Conservation (phyloP, 1,140 invertebrate genomes). For the Homalodisca vitripennis region DNA sequence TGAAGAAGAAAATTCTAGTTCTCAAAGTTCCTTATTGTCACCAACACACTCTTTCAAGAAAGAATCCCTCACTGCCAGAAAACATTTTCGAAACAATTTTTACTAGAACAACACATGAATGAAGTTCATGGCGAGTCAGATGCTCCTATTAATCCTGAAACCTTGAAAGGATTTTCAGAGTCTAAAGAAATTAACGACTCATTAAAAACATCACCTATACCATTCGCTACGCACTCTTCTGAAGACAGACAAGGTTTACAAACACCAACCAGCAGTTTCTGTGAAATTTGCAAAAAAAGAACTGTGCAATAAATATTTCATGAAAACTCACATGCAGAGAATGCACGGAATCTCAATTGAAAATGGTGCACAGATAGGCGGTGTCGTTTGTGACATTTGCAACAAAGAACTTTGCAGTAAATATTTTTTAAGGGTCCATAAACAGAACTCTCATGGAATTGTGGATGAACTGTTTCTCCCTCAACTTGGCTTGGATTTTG, state of each 20-base stretch:
- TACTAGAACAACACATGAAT: conserved; percentile 58
- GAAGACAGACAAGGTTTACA: background rate
- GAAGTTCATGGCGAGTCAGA: conserved; percentile 47
- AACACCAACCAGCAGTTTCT: conserved; percentile 82
- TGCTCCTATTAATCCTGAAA: background rate
- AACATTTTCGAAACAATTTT: conserved; percentile 59
- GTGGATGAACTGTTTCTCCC: conserved; percentile 58
- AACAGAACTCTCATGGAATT: conserved; percentile 97
- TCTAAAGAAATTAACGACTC: conserved; percentile 20
- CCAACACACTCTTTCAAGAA: background rate
- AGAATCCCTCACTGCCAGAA: conserved; percentile 54
- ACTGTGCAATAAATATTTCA: conserved; percentile 99
- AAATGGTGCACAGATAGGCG: conserved; percentile 85
- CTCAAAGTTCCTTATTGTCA: conserved; percentile 16
- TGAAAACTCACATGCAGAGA: conserved; percentile 99
- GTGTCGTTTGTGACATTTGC: conserved; percentile 94
- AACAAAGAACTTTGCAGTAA: conserved; percentile 97
- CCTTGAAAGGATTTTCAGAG: background rate
- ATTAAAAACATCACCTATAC: conserved; percentile 4
- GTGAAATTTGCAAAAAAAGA: conserved; percentile 99
- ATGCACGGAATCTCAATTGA: conserved; percentile 98
- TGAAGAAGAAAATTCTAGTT: conserved; percentile 39
- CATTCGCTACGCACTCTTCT: background rate
- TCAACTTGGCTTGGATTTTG: conserved; percentile 34
- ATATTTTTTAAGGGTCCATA: conserved; percentile 95